Conservation (phyloP, 2,888 invertebrate species). For the Acleris holmiana region DNA sequence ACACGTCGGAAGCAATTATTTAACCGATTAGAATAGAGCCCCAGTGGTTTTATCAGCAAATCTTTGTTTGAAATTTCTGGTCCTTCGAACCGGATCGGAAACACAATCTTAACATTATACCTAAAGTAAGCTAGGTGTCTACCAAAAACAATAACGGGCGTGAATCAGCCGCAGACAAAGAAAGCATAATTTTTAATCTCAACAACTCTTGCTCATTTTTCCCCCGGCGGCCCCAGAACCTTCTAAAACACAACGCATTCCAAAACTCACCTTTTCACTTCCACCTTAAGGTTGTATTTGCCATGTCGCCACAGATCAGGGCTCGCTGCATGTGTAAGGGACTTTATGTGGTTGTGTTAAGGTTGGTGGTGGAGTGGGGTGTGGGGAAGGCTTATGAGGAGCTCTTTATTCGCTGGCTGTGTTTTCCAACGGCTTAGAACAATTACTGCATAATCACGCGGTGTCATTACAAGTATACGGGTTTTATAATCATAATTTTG, state of each 20-base stretch:
- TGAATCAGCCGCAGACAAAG: conserved; percentile 57
- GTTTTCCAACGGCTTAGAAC: conserved; percentile 25
- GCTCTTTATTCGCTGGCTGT: conserved; percentile 39
- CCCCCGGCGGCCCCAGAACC: conserved; percentile 45
- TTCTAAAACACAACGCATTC: background rate
- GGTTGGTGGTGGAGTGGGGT: conserved; percentile 32
- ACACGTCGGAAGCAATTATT: too few species aligned
- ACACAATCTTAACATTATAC: conserved; percentile 1
- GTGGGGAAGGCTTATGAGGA: conserved; percentile 64
- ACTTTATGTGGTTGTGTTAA: conserved; percentile 48
- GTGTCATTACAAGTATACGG: conserved; percentile 18
- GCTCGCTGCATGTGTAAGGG: conserved; percentile 42
- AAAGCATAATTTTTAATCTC: conserved; percentile 78
- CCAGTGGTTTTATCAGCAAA: too few species aligned
- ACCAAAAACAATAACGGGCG: conserved; percentile 32
- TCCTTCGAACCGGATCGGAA: conserved; percentile 4
- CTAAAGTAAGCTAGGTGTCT: conserved; percentile 18
- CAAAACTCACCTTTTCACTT: conserved; percentile 6
- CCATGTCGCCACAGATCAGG: background rate
- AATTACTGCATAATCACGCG: conserved; percentile 32
- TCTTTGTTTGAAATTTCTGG: background rate
- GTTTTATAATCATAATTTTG: background rate
- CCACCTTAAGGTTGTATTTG: conserved; percentile 8
- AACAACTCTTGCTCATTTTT: conserved; percentile 79
- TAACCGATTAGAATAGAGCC: too few species aligned